These are phyloP conservation scores for Pomacea canaliculata DNA, from an alignment of 2,888 invertebrate genomes.

Conservation along the genomic window DNA sequence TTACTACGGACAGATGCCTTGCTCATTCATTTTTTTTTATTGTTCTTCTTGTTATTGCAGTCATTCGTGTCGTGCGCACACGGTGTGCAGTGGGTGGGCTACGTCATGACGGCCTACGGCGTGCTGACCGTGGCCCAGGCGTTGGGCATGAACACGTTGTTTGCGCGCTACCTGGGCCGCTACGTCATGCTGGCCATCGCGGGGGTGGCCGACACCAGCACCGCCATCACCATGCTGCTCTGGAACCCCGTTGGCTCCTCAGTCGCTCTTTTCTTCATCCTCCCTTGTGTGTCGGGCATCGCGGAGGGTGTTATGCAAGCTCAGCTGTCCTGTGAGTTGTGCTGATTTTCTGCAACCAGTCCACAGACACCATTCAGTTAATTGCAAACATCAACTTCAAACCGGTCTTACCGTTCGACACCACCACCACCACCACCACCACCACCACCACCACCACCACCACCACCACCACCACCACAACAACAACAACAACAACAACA, in stretches of 20 bases:
- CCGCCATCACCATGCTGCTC: constrained; percentile 41
- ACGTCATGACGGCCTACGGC: constrained; percentile 56
- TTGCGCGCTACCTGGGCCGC: constrained; percentile 46
- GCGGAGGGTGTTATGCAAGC: constrained; percentile 57
- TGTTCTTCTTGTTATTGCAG: constrained; percentile 32
- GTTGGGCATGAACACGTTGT: constrained; percentile 38
- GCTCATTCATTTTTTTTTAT: too few relatives aligned
- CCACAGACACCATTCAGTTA: too few relatives aligned
- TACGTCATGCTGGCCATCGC: constrained; percentile 47
- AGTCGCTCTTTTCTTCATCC: constrained; percentile 36
- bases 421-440: too few relatives aligned
- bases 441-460: too few relatives aligned
- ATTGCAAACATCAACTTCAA: too few relatives aligned
- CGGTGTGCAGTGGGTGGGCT: constrained; percentile 54
- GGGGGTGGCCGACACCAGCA: constrained; percentile 41
- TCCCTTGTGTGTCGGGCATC: constrained; percentile 50
- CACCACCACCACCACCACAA: too few relatives aligned
- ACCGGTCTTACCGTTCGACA: too few relatives aligned
- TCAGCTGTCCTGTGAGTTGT: constrained; percentile 48
- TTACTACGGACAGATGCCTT: too few relatives aligned
- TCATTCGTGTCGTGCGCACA: constrained; percentile 53
- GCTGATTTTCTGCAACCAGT: too few relatives aligned
- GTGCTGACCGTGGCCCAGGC: constrained; percentile 48
- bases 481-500: too few relatives aligned
- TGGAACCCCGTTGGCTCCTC: constrained; percentile 43